These are phyloP conservation scores for Bujurquina vittata DNA, from an alignment of 2,113 vertebrate genomes.

Conservation along the genomic window DNA sequence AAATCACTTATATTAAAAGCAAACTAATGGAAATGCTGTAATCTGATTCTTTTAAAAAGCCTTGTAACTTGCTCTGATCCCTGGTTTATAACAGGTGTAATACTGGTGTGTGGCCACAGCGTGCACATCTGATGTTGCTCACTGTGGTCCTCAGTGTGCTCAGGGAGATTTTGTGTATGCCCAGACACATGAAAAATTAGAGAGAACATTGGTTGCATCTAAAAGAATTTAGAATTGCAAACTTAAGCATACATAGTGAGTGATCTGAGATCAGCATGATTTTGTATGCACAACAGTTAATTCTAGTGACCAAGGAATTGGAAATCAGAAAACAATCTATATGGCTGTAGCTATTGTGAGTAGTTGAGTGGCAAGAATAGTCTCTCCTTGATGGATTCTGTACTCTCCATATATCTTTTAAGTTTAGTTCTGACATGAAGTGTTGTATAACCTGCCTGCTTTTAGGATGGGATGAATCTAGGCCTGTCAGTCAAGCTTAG, in stretches of 20 bases:
- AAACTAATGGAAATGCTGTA: no score
- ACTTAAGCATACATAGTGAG: not conserved
- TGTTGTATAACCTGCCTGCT: not conserved
- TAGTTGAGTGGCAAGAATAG: not conserved
- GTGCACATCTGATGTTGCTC: no score
- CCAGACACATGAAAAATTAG: no score
- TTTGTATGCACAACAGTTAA: not conserved
- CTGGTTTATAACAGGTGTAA: no score
- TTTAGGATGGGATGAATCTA: not conserved
- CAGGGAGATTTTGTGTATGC: no score
- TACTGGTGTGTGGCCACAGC: no score
- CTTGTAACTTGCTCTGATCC: no score
- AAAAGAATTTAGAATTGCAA: fast-evolving
- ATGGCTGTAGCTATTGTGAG: not conserved
- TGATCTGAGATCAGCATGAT: not conserved
- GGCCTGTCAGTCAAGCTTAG: not conserved
- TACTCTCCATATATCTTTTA: not conserved
- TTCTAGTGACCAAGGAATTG: not conserved
- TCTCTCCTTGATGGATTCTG: not conserved
- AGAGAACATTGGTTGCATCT: no score
- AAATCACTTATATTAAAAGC: no score
- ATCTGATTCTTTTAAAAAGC: no score
- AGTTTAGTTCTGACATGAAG: not conserved
- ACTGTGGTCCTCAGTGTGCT: no score
- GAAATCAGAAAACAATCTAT: not conserved